A percentile compares a stretch with the other conserved stretches of the same genome.
phyloP scores from a whole-genome alignment of 2,113 vertebrate genomes.

The Seriola quinqueradiata region DNA sequence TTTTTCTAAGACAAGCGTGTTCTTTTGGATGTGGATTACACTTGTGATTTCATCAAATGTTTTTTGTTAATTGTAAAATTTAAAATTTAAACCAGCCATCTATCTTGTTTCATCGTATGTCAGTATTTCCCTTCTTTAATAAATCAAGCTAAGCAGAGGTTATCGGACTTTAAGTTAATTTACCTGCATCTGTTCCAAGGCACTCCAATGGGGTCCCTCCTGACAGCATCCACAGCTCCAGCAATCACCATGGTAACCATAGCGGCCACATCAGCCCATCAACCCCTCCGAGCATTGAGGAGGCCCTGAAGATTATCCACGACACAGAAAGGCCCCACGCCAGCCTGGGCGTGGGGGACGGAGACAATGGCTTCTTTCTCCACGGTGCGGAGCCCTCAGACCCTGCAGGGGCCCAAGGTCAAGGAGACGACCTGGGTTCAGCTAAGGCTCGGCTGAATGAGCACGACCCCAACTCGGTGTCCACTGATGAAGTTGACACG shows the following conservation, averaged over 20 bases:
- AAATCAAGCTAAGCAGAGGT: not conserved
- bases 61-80: not conserved
- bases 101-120: not conserved
- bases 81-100: not conserved
- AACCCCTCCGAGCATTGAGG: conserved; percentile 93
- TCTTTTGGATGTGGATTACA: not conserved
- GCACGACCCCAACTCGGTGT: conserved; percentile 87
- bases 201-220: conserved; percentile 88
- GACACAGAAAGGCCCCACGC: conserved; percentile 88
- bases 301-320: conserved; percentile 97
- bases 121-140: not conserved
- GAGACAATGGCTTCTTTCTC: conserved; percentile 93
- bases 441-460: conserved; percentile 84
- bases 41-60: not conserved
- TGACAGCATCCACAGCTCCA: conserved; percentile 81
- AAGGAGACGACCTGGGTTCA: conserved; percentile 70
- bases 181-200: conserved; percentile 32
- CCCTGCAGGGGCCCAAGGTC: conserved; percentile 53
- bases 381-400: conserved; percentile 83
- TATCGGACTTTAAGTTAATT: conserved; percentile 5
- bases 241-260: conserved; percentile 79
- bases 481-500: conserved; percentile 95
- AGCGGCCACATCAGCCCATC: conserved; percentile 80
- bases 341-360: conserved; percentile 82
- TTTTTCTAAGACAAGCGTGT: not conserved